Evolutionary conservation across 2,888 invertebrate genomes (phyloP).

Genomic region (Pherbina coryleti): DNA sequence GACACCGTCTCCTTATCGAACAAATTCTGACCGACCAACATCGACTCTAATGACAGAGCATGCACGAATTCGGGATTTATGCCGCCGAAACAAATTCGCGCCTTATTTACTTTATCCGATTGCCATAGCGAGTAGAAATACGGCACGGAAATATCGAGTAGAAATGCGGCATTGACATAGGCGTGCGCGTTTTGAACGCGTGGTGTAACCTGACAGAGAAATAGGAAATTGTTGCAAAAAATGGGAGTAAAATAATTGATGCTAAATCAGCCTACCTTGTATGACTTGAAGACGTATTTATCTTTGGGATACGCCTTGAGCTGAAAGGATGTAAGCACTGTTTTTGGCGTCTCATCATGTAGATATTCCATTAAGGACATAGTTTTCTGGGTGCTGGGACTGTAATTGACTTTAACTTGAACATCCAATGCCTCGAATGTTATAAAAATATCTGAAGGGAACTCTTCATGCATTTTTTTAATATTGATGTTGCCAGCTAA

Average conservation of each 20-base stretch:
- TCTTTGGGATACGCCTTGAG: constrained; percentile 46
- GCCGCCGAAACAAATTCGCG: constrained; percentile 76
- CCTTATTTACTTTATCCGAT: constrained; percentile 63
- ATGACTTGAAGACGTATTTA: constrained; percentile 47
- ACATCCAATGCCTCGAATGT: constrained; percentile 64
- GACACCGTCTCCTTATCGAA: constrained; percentile 68
- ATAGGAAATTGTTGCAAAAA: neutral
- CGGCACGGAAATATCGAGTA: too few relatives aligned
- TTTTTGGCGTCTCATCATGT: constrained; percentile 22
- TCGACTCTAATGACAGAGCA: constrained; percentile 73
- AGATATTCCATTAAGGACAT: constrained; percentile 72
- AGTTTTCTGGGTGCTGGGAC: constrained; percentile 57
- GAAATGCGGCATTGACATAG: constrained; percentile 80
- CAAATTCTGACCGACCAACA: constrained; percentile 69
- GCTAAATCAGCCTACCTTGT: constrained; percentile 45
- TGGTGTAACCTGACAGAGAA: constrained; percentile 74
- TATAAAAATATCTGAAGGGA: constrained; percentile 79
- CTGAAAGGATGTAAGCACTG: constrained; percentile 45
- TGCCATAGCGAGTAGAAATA: too few relatives aligned
- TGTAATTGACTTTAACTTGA: constrained; percentile 70
- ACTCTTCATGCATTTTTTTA: constrained; percentile 75
- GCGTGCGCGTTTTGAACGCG: constrained; percentile 82
- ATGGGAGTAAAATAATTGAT: neutral
- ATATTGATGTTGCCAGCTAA: constrained; percentile 78
- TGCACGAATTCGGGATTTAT: constrained; percentile 73